Base-by-base conservation (phyloP, 2,888 invertebrate genomes). In the Drosophila imparisetae region DNA sequence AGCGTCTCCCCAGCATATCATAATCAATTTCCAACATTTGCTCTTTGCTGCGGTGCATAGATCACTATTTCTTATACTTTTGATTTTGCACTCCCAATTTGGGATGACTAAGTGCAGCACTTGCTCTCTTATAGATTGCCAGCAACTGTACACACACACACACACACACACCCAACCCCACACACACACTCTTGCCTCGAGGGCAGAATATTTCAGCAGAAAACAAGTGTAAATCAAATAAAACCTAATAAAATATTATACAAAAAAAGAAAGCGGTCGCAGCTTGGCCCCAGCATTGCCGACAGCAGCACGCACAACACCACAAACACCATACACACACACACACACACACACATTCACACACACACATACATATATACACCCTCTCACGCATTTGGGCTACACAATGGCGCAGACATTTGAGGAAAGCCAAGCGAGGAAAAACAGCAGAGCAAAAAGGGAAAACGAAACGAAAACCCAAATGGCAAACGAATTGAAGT, bases 221-320 rank as follows among this genome's bases (percentile, higher is more conserved):
- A 82, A 86, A 89, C 86, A 86, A 86, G 89, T 86, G 86, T 86
- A 86, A 86, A 86, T 86, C 86, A 86, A 86, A 86, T 86, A 89
- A 86, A 86, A 89, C 86, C 88, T 87, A 86, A 86, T 86, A 86
- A 86, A 86, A 86, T 86, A 89, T 83, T 24, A 24, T 13, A 45
- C 45, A 45, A 45, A 45, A 24, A 86, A 67, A 73, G 66, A 76
- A 69, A 66, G 67, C 66, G 71, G 78, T 73, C 83, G 77, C 86
- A 86, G 83, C 83, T 88, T 85, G 85, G 61, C 65, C 63, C 79
- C 65, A 60, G 53, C 60, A 52, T 32, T 55, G 61, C 72, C 75
- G 59, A 60, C 55, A 76, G 64, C 73, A 72, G 55, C 75, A 79
- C 80, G 67, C 75, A 79, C 68, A 62, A 55, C 75, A 66, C 36